A percentile compares a stretch with the other conserved stretches of the same genome.
These are phyloP conservation scores for Collichthys lucidus DNA, from an alignment of 2,113 vertebrate species.

Conservation along the genomic window DNA sequence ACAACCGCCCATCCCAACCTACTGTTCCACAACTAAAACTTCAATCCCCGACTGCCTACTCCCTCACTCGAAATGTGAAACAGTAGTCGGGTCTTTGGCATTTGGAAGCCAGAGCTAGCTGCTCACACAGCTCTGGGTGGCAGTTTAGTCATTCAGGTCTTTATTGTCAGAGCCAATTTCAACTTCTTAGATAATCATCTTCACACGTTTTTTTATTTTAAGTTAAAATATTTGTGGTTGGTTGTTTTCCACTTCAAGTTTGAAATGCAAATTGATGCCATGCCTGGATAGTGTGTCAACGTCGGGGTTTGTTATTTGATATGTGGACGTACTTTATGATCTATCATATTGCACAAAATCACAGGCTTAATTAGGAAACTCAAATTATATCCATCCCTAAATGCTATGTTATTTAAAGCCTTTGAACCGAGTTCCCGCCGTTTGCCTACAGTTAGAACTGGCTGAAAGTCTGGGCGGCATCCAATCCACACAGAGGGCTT, in stretches of 20 bases:
- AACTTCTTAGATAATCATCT: constrained; percentile 44
- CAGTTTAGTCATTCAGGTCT: constrained; percentile 31
- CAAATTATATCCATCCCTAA: constrained; percentile 73
- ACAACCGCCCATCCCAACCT: constrained; percentile 29
- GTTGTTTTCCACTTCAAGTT: constrained; percentile 45
- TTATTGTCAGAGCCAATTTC: constrained; percentile 25
- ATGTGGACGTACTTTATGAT: constrained; percentile 48
- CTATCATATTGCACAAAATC: constrained; percentile 57
- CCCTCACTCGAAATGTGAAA: constrained; percentile 23
- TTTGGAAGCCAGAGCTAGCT: background rate
- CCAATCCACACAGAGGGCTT: constrained; percentile 71
- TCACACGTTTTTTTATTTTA: constrained; percentile 26
- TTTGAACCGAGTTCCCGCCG: constrained; percentile 65
- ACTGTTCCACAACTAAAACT: constrained; percentile 27
- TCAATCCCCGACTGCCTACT: constrained; percentile 1
- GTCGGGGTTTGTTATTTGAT: constrained; percentile 37
- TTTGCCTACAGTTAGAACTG: constrained; percentile 60
- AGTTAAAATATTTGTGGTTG: constrained; percentile 24
- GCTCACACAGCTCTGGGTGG: constrained; percentile 23
- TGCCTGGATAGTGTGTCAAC: constrained; percentile 18
- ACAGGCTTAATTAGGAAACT: constrained; percentile 67
- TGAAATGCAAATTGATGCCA: constrained; percentile 52
- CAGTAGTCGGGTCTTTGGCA: constrained; percentile 6
- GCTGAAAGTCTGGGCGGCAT: constrained; percentile 63
- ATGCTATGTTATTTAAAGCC: constrained; percentile 71